phyloP scores from a whole-genome alignment of 1,140 invertebrate genomes.

The Drosophila repleta region DNA sequence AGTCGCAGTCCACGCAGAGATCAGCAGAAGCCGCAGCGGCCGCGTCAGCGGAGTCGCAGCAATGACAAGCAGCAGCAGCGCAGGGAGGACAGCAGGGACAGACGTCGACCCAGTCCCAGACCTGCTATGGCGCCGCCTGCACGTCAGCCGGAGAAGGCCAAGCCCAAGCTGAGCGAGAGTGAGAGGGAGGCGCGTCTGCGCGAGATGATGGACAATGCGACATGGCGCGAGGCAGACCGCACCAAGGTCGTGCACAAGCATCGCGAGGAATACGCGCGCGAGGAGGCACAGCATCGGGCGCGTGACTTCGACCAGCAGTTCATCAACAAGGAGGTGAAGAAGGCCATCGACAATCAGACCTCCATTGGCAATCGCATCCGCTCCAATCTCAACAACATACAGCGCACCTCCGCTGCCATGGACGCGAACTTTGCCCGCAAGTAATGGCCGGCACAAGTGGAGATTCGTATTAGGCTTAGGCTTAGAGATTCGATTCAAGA shows the following conservation, averaged over 20 bases:
- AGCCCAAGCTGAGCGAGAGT: conserved; percentile 84
- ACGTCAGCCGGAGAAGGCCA: conserved; percentile 22
- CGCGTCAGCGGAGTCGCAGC: conserved; percentile 55
- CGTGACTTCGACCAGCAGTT: conserved; percentile 84
- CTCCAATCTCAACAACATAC: conserved; percentile 92
- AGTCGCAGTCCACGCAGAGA: conserved; percentile 22
- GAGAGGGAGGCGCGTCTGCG: conserved; percentile 89
- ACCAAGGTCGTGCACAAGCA: conserved; percentile 87
- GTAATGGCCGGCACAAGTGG: conserved; percentile 42
- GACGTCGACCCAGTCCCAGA: not conserved
- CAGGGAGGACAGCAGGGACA: conserved; percentile 10
- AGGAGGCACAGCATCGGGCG: conserved; percentile 84
- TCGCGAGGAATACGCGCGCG: conserved; percentile 87
- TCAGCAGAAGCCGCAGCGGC: not conserved
- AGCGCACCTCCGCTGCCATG: conserved; percentile 88
- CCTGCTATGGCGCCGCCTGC: conserved; percentile 1
- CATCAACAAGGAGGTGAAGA: conserved; percentile 87
- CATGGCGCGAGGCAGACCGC: conserved; percentile 88
- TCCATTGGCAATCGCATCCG: conserved; percentile 91
- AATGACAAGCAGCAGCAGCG: conserved; percentile 6
- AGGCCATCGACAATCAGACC: conserved; percentile 86
- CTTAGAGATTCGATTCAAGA: not conserved
- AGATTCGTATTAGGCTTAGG: not conserved
- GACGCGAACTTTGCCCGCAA: conserved; percentile 89
- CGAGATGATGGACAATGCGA: conserved; percentile 94